Evolutionary conservation across 1,140 invertebrate species (phyloP).

Genomic region (Drosophila paulistorum): DNA sequence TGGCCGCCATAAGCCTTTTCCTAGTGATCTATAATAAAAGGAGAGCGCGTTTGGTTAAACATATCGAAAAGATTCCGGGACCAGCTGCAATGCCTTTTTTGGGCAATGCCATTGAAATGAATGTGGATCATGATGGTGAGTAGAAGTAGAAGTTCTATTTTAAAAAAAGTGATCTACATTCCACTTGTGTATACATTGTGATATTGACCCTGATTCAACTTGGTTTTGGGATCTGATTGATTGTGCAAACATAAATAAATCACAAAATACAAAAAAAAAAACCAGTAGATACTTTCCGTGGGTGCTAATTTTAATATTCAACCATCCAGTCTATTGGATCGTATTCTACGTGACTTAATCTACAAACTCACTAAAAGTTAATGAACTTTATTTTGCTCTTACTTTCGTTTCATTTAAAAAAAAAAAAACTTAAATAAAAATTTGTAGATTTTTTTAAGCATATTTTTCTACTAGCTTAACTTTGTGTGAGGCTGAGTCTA

Average conservation of each 20-base stretch:
- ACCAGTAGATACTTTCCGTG: neutral
- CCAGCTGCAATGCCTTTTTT: conserved; percentile 85
- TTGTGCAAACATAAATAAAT: conserved; percentile 28
- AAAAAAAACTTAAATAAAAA: neutral
- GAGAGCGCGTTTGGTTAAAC: conserved; percentile 79
- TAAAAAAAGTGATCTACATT: conserved; percentile 36
- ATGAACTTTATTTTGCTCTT: conserved; percentile 56
- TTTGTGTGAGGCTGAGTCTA: neutral
- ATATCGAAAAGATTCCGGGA: conserved; percentile 85
- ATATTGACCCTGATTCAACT: conserved; percentile 61
- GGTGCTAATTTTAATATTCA: conserved; percentile 65
- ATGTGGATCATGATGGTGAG: conserved; percentile 84
- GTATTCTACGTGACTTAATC: conserved; percentile 15
- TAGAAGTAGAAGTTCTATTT: conserved; percentile 19
- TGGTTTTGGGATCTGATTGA: conserved; percentile 22
- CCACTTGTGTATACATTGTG: conserved; percentile 15
- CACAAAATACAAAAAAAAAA: neutral
- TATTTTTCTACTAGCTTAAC: neutral
- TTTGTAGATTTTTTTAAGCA: conserved; percentile 18
- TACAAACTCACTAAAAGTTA: conserved; percentile 43
- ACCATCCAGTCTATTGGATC: conserved; percentile 14
- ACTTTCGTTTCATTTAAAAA: conserved; percentile 41
- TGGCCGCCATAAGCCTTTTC: conserved; percentile 62
- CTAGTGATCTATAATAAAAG: conserved; percentile 82
- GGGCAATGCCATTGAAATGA: conserved; percentile 85